A percentile compares a stretch with the other conserved stretches of the same genome.
Evolutionary conservation across 2,888 invertebrate genomes (phyloP).

Genomic region (Phytoseiulus persimilis): DNA sequence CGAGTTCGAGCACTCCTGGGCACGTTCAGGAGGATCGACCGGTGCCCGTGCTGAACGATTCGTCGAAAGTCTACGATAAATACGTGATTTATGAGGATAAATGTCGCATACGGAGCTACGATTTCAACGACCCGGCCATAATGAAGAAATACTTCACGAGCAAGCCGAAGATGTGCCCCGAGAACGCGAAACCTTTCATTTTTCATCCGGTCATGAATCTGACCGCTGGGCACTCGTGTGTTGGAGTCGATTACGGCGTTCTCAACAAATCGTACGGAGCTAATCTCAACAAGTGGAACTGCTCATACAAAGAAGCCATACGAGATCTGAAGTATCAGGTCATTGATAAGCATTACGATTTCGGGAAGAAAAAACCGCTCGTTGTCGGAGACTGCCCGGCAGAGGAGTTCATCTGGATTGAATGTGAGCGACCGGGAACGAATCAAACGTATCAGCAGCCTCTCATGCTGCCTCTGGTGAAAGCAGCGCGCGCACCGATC

Average conservation of each 20-base stretch:
- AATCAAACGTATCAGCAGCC: constrained; percentile 24
- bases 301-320: constrained; percentile 23
- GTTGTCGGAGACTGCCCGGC: not conserved
- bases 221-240: constrained; percentile 9
- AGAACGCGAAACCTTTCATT: constrained; percentile 25
- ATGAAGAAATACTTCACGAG: constrained; percentile 9
- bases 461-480: constrained; percentile 36
- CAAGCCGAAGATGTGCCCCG: constrained; percentile 13
- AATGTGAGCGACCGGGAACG: constrained; percentile 16
- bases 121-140: not conserved
- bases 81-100: constrained; percentile 7
- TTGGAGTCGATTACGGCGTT: not conserved
- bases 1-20: too few species aligned
- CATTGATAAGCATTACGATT: constrained; percentile 9
- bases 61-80: not conserved
- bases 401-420: constrained; percentile 24
- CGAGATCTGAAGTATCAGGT: not conserved
- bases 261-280: not conserved
- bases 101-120: constrained; percentile 27
- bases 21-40: not conserved
- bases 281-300: constrained; percentile 15
- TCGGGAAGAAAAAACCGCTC: not conserved
- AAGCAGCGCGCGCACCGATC: constrained; percentile 11
- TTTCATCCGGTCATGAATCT: constrained; percentile 7
- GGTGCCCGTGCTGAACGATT: not conserved